These are phyloP conservation scores for Dendrophyllia cribrosa DNA, from an alignment of 64 coral and sea anemone genomes.

Conservation along the genomic window DNA sequence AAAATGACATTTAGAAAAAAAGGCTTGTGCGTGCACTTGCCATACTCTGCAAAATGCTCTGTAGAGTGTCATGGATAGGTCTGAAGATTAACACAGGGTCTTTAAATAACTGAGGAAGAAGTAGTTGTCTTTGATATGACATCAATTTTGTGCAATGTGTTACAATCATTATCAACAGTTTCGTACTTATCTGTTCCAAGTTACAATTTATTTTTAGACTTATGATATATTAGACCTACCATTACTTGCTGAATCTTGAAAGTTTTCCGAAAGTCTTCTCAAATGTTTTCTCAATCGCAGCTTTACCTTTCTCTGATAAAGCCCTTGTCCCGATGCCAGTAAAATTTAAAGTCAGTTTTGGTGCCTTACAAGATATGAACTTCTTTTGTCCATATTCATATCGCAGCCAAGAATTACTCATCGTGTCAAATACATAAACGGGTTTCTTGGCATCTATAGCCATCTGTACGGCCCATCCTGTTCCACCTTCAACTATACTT, in stretches of 20 bases:
- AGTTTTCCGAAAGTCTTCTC: conserved; percentile 46
- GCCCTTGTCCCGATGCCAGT: conserved; percentile 75
- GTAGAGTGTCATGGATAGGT: no score
- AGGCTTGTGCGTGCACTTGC: no score
- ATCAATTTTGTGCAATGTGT: no score
- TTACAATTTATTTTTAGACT: no score
- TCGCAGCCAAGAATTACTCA: conserved; percentile 29
- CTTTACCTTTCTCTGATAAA: conserved; percentile 57
- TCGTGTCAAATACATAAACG: conserved; percentile 70
- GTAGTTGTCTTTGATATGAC: no score
- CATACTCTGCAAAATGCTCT: no score
- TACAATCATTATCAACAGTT: no score
- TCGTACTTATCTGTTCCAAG: no score
- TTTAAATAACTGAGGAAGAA: no score
- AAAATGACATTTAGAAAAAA: no score
- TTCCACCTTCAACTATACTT: conserved; percentile 61
- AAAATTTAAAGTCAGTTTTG: conserved; percentile 71
- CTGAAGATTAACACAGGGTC: no score
- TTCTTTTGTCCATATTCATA: conserved; percentile 49
- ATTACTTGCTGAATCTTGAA: neutral
- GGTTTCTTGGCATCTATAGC: conserved; percentile 59
- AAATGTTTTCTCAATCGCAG: conserved; percentile 67
- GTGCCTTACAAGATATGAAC: conserved; percentile 36
- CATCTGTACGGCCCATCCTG: conserved; percentile 84
- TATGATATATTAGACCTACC: no score